These are phyloP conservation scores for Empis stercorea DNA, from an alignment of 2,888 invertebrate species.

Conservation along the genomic window DNA sequence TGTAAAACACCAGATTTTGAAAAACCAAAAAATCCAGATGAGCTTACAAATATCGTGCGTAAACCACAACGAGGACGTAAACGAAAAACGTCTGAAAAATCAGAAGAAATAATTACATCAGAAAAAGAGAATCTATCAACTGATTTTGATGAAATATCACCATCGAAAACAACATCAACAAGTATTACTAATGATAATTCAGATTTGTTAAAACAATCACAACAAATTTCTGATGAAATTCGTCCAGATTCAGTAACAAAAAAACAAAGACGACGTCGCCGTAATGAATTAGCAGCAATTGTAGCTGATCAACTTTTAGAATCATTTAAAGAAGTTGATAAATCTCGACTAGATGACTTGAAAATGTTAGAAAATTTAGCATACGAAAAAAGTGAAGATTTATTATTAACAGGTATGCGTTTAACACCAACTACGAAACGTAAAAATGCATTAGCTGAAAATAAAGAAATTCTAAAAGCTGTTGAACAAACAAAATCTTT, in stretches of 20 bases:
- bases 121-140: neutral
- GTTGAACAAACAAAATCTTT: too few species aligned
- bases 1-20: too few species aligned
- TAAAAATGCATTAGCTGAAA: slow-evolving; percentile 16
- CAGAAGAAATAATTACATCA: neutral
- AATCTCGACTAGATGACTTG: slow-evolving; percentile 32
- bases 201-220: neutral
- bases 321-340: slow-evolving; percentile 34
- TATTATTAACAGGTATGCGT: slow-evolving; percentile 31
- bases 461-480: slow-evolving; percentile 9
- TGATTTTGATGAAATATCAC: neutral
- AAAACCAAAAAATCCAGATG: too few species aligned
- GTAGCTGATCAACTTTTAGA: slow-evolving; percentile 35
- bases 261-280: slow-evolving; percentile 28
- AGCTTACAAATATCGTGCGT: too few species aligned
- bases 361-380: slow-evolving; percentile 34
- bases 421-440: slow-evolving; percentile 34
- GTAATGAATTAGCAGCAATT: slow-evolving; percentile 35
- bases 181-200: neutral
- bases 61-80: neutral
- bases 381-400: slow-evolving; percentile 33
- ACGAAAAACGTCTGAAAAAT: neutral
- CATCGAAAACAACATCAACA: slow-evolving; percentile 1
- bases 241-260: slow-evolving; percentile 19
- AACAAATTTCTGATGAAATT: neutral